Evolutionary conservation across 2,797 vertebrate genomes (phyloP).

Genomic region (Manis javanica): DNA sequence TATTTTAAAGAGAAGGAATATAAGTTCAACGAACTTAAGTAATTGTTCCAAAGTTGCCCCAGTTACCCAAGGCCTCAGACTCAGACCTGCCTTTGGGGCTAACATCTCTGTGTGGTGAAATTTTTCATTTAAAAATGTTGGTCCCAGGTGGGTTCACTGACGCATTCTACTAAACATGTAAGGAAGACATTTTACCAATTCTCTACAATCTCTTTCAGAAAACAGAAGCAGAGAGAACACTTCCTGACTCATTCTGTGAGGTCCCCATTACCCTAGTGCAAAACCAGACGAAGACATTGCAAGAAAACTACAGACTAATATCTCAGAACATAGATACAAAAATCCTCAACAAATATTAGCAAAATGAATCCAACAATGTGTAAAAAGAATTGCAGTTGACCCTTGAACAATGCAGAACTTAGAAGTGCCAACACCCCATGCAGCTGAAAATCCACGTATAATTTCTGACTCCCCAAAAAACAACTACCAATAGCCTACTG

Average conservation of each 20-base stretch:
- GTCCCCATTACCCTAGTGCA: not conserved
- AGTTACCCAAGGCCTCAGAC: not conserved
- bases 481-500: too few species aligned
- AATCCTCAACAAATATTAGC: not conserved
- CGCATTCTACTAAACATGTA: not conserved
- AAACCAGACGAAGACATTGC: not conserved
- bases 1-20: conserved; percentile 1
- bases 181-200: not conserved
- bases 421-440: too few species aligned
- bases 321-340: not conserved
- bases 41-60: not conserved
- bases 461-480: too few species aligned
- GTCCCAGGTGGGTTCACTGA: not conserved
- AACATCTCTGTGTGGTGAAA: not conserved
- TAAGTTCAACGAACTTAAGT: not conserved
- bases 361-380: not conserved
- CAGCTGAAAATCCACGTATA: too few species aligned
- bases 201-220: not conserved
- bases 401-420: too few species aligned
- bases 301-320: not conserved
- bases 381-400: not conserved
- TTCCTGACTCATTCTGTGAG: not conserved
- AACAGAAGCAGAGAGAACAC: not conserved
- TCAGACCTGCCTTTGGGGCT: not conserved
- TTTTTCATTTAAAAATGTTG: not conserved